phyloP scores from a whole-genome alignment of 2,888 invertebrate species.

The Stegana nigrithorax region DNA sequence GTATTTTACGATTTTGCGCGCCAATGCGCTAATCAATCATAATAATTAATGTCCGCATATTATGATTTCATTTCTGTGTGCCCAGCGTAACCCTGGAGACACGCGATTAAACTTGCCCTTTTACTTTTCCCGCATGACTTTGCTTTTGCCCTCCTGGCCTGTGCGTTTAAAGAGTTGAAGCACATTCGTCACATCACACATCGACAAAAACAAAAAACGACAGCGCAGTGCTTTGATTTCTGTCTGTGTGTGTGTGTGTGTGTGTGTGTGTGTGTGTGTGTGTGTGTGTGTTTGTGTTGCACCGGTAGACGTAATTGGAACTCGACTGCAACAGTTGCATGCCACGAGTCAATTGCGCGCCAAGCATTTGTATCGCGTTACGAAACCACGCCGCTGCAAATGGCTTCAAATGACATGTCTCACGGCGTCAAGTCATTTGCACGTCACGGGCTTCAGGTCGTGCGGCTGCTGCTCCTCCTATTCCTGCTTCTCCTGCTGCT shows the following conservation, averaged over 20 bases:
- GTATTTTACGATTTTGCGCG: not conserved
- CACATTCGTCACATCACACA: conserved; percentile 5
- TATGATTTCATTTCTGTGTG: conserved; percentile 14
- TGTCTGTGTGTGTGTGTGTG: not conserved
- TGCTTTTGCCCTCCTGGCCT: not conserved
- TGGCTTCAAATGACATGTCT: conserved; percentile 10
- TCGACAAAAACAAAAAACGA: not conserved
- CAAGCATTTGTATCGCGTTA: conserved; percentile 17
- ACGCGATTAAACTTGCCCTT: too few species aligned
- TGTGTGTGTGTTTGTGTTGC: too few species aligned
- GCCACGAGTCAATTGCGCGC: conserved; percentile 10
- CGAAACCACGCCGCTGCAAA: conserved; percentile 10
- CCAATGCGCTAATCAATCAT: conserved; percentile 13
- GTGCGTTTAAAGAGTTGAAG: too few species aligned
- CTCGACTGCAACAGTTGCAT: conserved; percentile 8
- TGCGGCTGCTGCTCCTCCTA: too few species aligned
- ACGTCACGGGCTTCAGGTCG: too few species aligned
- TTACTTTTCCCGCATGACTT: too few species aligned
- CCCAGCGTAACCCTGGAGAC: too few species aligned
- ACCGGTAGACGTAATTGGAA: not conserved
- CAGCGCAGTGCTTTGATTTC: not conserved
- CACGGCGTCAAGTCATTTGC: conserved; percentile 8
- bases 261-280: not conserved
- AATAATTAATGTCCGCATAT: conserved; percentile 11
- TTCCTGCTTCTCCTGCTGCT: too few species aligned